Percentiles rank a stretch among this genome's conserved stretches.
phyloP scores from a whole-genome alignment of 2,888 invertebrate species.

The Myathropa florea region DNA sequence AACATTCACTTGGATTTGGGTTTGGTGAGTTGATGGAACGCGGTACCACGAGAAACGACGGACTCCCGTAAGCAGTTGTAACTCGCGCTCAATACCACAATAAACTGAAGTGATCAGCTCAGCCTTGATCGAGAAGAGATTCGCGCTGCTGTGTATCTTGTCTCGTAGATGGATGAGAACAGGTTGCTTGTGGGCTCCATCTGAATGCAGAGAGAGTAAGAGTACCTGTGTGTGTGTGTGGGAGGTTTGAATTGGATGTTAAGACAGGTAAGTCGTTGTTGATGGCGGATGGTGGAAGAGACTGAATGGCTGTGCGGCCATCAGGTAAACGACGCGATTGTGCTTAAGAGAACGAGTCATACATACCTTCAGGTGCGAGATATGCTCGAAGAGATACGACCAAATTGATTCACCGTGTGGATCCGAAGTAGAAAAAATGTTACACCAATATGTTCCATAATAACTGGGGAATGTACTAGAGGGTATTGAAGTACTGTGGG shows the following conservation, averaged over 20 bases:
- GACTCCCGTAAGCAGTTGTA: slow-evolving; percentile 48
- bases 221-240: slow-evolving; percentile 6
- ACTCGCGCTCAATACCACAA: slow-evolving; percentile 59
- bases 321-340: background rate
- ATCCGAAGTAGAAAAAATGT: background rate
- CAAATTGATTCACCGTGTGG: background rate
- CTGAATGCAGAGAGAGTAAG: slow-evolving; percentile 5
- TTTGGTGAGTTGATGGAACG: slow-evolving; percentile 37
- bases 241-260: background rate
- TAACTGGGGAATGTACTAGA: background rate
- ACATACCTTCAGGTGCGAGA: background rate
- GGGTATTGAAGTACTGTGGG: background rate
- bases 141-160: slow-evolving; percentile 7
- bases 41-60: slow-evolving; percentile 33
- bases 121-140: slow-evolving; percentile 54
- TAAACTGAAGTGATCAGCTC: slow-evolving; percentile 61
- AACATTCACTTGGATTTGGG: slow-evolving; percentile 46
- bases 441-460: background rate
- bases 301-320: background rate
- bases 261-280: background rate
- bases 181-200: slow-evolving; percentile 50
- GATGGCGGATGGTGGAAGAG: background rate
- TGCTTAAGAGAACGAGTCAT: background rate
- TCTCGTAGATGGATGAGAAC: slow-evolving; percentile 47
- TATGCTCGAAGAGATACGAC: background rate